Percentiles rank a stretch among this genome's conserved stretches.
Conservation (phyloP, 1,140 invertebrate species). For the Aethina tumida region DNA sequence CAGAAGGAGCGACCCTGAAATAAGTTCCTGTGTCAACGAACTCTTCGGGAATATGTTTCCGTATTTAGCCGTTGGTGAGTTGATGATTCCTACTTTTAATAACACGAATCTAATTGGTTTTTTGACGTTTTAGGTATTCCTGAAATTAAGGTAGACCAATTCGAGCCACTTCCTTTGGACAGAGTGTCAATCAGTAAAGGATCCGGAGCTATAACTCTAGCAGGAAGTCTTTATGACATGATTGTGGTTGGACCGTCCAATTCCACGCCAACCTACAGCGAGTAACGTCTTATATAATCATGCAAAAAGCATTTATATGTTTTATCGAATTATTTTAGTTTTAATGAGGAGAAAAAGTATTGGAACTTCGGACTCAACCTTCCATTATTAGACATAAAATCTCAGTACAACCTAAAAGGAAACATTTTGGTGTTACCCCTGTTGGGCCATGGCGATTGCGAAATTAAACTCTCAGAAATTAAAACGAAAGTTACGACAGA, state of each 20-base stretch:
- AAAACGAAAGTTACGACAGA: slow-evolving; percentile 41
- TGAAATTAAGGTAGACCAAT: slow-evolving; percentile 36
- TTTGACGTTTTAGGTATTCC: slow-evolving; percentile 33
- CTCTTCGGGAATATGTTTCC: slow-evolving; percentile 39
- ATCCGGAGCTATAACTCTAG: slow-evolving; percentile 35
- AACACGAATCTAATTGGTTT: background rate
- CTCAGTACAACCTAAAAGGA: slow-evolving; percentile 46
- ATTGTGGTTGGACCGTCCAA: slow-evolving; percentile 39
- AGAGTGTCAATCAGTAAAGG: slow-evolving; percentile 37
- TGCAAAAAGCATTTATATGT: too few species aligned
- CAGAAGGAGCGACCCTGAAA: slow-evolving; percentile 30
- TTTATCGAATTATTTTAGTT: slow-evolving; percentile 6
- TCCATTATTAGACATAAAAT: slow-evolving; percentile 41
- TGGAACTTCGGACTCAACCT: slow-evolving; percentile 43
- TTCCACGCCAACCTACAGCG: slow-evolving; percentile 34
- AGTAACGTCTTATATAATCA: too few species aligned
- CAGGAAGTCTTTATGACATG: slow-evolving; percentile 36
- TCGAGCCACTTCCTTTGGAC: slow-evolving; percentile 37
- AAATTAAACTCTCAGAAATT: slow-evolving; percentile 39
- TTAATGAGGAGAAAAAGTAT: slow-evolving; percentile 25
- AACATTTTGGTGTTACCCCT: slow-evolving; percentile 46
- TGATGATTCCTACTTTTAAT: too few species aligned
- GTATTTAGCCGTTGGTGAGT: slow-evolving; percentile 36
- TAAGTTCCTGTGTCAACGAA: slow-evolving; percentile 33
- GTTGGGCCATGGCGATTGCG: slow-evolving; percentile 42